Evolutionary conservation across 1,140 invertebrate species (phyloP), one percentile per base, ranked within the genome.

Genomic region (Drosophila parvula): DNA sequence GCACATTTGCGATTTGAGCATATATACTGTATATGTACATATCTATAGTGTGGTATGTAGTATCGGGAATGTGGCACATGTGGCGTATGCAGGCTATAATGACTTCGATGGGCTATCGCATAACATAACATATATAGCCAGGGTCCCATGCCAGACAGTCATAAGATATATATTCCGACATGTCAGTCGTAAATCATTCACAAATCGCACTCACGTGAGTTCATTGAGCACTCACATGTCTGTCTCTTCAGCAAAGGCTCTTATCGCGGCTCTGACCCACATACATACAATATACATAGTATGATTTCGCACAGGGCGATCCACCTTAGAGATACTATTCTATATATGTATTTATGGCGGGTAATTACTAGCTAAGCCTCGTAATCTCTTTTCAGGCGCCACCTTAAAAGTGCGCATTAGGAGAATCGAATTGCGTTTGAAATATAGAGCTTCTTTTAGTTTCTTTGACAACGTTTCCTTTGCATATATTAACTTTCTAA

Each of bases 151-250:
- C 32, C 62, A 61, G 40, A 44, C 28, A 61, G 61, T 73, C 80
- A 75, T 58, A 65, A 77, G 73, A 84, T 73, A 83, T 79, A 53
- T 53, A 53, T 14, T 53, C 57, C 64, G 40, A 64, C 36, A 43
- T 79, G 74, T 78, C 68, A 65, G 60, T 68, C 78, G 82, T 85
- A 85, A 85, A 85, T 85, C 81, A 85, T 85, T 85, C 53, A 81
- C 47, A 84, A 84, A 74, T 77, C 50, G 71, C 73, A 44, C 62
- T 79, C 81, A 84, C 81, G 81, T 84, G 81, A 77, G 70, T 61
- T 70, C 50, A 73, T 40, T 61, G 48, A 60, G 55, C 41, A 60
- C 32, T 71, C 56, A 32, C 58, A 45, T 47, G 14, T 62, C 32
- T 53, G 50, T 22, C 32, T 50, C 28, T 22, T 32, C 30, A 22